Base-by-base conservation (phyloP, 2,888 invertebrate genomes). In the Drosophila acutilabella region DNA sequence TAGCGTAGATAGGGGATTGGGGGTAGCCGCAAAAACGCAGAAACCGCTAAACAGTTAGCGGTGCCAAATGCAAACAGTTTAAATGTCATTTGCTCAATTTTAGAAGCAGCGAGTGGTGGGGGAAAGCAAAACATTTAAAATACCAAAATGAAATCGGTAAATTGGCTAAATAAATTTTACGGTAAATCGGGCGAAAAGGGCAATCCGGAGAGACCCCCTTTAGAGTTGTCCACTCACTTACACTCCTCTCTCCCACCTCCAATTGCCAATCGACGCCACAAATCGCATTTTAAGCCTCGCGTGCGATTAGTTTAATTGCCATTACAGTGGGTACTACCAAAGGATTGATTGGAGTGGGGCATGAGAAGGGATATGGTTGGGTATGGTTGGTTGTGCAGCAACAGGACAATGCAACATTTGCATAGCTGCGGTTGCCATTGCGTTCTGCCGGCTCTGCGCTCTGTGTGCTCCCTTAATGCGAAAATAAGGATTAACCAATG, bases 271-370 rank as follows among this genome's bases (percentile, higher is more conserved):
- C 86, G 88, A 81, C 78, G 79, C 83, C 86, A 52, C 89, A 89
- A 89, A 89, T 90, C 83, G 86, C 83, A 84, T 89, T 92, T 92
- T 90, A 91, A 91, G 89, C 90, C 90, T 85, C 82, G 80, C 86
- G 88, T 89, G 91, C 90, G 92, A 92, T 92, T 92, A 92, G 92
- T 92, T 92, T 92, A 92, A 92, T 92, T 92, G 91, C 91, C 90
- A 71, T 38, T 53, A 45, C 51, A 36, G 38, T 30, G 40, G 14
- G 8, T 30, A 30, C 30, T 6, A 30, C 8, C 30, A 7, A 30
- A 7, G 30, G 2, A 5, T 45, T 10, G 44, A 2, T 26, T 26
- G 16, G 20, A 6, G 23, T 11, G 26, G 7, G 14, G n/a, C 48
- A 18, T 30, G 16, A 16, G 20, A 11, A 11, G 18, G 20, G 0